Base-by-base conservation (phyloP, 2,113 vertebrate genomes). In the Chionomys nivalis region DNA sequence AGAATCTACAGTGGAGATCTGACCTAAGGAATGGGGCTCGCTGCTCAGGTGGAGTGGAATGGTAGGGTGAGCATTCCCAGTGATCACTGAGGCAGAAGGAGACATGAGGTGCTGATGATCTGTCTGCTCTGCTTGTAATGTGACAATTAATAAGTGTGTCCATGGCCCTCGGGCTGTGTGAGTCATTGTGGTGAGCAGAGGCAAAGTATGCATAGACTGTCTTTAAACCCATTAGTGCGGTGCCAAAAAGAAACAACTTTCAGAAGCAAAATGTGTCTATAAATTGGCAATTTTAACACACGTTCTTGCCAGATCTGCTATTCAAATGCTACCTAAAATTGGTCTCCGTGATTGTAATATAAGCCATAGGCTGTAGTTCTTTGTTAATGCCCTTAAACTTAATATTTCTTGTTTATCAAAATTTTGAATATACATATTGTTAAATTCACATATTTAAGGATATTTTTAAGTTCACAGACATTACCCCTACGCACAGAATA, bases 191-290 rank as follows among this genome's bases (percentile, higher is more conserved):
- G 33, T 47, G 68, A 78, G 55, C 86, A 93, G 73, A 70, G 91
- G 42, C 23, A 24, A 49, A 82, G 31, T 11, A 75, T 52, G 17
- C 9, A 82, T 5, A 65, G 47, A 91, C 21, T 70, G 61, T 39
- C 13, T 49, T 73, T 23, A 87, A 65, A 77, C 75, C 10, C 61
- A 0, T 79, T 91, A 36, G 3, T 72, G 7, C 5, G 13, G n/a
- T 73, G 19, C 21, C 77, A 93, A 87, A 16, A 89, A 94, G n/a
- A 76, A 58, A 91, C 31, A 89, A 36, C 42, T 72, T 87, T 89
- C 73, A n/a, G 52, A 93, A 93, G 42, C 9, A 94, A 94, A 85
- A 47, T 47, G 3, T 44, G 5, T 63, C 65, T 14, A 93, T 88
- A 52, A 93, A 17, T 70, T 72, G 33, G 28, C 31, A 78, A 33